phyloP scores from a whole-genome alignment of 2,797 vertebrate species.

The Sebastes nivosus region DNA sequence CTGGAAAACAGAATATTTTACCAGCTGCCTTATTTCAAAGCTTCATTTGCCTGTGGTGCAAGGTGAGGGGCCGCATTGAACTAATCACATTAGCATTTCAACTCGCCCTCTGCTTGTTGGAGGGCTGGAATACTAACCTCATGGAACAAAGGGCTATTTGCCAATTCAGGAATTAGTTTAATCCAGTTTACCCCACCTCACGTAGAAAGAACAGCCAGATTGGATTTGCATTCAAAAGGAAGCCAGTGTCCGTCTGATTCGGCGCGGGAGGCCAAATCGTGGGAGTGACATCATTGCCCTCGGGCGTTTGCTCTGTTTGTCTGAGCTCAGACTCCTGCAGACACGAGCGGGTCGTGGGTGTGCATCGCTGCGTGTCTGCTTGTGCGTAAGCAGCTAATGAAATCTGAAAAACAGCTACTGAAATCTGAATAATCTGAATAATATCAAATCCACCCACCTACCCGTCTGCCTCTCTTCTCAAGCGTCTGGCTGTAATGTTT shows the following conservation, averaged over 20 bases:
- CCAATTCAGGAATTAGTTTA: slow-evolving; percentile 64
- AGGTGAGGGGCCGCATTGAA: slow-evolving; percentile 55
- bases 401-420: slow-evolving; percentile 55
- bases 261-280: slow-evolving; percentile 37
- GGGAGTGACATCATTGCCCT: slow-evolving; percentile 50
- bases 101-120: slow-evolving; percentile 36
- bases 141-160: slow-evolving; percentile 64
- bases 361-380: slow-evolving; percentile 32
- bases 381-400: slow-evolving; percentile 49
- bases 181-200: slow-evolving; percentile 53
- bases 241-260: slow-evolving; percentile 45
- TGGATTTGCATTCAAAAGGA: slow-evolving; percentile 70
- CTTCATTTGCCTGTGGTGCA: slow-evolving; percentile 48
- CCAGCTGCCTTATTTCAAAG: slow-evolving; percentile 41
- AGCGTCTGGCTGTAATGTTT: slow-evolving; percentile 56
- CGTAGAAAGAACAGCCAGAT: slow-evolving; percentile 26
- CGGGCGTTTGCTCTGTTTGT: slow-evolving; percentile 29
- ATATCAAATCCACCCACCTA: slow-evolving; percentile 67
- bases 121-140: slow-evolving; percentile 64
- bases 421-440: slow-evolving; percentile 59
- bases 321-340: slow-evolving; percentile 36
- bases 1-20: slow-evolving; percentile 37
- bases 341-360: slow-evolving; percentile 36
- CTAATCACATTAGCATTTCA: slow-evolving; percentile 67
- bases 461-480: slow-evolving; percentile 37